Conservation (phyloP, 2,888 invertebrate genomes). For the Tenthredo amoena region DNA sequence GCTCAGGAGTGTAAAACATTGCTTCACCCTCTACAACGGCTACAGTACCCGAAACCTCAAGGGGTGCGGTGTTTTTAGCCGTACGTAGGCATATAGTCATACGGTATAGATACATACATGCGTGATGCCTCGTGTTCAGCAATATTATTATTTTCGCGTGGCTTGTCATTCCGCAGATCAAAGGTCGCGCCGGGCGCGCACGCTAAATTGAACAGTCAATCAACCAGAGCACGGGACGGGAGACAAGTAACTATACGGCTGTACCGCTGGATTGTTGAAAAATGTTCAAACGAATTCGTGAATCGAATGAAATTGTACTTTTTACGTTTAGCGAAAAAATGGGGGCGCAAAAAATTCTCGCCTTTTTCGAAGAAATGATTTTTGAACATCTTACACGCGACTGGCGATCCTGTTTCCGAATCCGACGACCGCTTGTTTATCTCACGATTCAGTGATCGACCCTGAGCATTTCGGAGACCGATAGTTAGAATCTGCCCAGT, state of each 20-base stretch:
- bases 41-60: neutral
- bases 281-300: neutral
- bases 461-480: neutral
- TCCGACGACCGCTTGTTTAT: neutral
- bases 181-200: neutral
- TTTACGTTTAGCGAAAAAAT: neutral
- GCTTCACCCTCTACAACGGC: neutral
- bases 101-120: neutral
- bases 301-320: neutral
- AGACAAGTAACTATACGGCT: neutral
- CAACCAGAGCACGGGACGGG: neutral
- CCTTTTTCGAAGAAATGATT: neutral
- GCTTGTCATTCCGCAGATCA: slow-evolving; percentile 29
- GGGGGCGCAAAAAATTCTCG: neutral
- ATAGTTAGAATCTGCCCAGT: neutral
- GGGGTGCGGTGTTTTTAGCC: neutral
- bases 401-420: neutral
- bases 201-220: slow-evolving; percentile 37
- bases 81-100: neutral
- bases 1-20: neutral
- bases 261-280: neutral
- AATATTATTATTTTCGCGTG: slow-evolving; percentile 20
- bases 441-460: neutral
- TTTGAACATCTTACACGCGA: neutral
- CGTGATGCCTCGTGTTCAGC: neutral